Evolutionary conservation across 2,113 vertebrate genomes (phyloP).

Genomic region (Bos javanicus): DNA sequence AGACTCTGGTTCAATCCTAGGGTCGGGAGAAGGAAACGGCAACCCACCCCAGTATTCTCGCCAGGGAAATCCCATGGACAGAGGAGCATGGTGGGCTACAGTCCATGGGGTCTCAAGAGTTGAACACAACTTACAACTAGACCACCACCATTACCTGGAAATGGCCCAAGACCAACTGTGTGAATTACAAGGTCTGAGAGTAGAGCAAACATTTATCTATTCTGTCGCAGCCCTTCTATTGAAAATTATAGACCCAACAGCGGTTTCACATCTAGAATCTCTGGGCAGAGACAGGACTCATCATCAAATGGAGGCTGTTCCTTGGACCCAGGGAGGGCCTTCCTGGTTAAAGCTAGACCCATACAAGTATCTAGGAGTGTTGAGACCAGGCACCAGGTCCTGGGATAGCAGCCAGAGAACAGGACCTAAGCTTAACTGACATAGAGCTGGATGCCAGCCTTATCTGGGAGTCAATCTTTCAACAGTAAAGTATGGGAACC

Average conservation of each 20-base stretch:
- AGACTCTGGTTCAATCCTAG: not conserved
- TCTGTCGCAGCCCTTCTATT: not conserved
- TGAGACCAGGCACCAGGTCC: not conserved
- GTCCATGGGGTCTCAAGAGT: not conserved
- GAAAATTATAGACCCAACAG: not conserved
- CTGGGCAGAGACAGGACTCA: not conserved
- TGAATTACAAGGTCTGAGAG: not conserved
- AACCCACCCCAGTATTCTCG: not conserved
- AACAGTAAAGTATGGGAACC: not conserved
- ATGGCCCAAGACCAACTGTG: not conserved
- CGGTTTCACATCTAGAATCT: not conserved
- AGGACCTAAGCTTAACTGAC: not conserved
- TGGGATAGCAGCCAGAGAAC: not conserved
- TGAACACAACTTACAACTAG: not conserved
- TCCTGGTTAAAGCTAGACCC: not conserved
- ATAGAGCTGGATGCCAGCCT: not conserved
- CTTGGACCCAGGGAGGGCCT: not conserved
- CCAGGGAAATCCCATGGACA: not conserved
- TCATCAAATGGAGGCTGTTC: not conserved
- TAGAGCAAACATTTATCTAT: not conserved
- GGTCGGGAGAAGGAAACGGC: fast-evolving
- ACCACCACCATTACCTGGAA: not conserved
- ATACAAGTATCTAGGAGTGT: not conserved
- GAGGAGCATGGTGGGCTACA: not conserved
- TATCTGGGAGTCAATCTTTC: not conserved